These are phyloP conservation scores for Leucosticte australis DNA, from an alignment of 2,113 vertebrate species.

Conservation along the genomic window DNA sequence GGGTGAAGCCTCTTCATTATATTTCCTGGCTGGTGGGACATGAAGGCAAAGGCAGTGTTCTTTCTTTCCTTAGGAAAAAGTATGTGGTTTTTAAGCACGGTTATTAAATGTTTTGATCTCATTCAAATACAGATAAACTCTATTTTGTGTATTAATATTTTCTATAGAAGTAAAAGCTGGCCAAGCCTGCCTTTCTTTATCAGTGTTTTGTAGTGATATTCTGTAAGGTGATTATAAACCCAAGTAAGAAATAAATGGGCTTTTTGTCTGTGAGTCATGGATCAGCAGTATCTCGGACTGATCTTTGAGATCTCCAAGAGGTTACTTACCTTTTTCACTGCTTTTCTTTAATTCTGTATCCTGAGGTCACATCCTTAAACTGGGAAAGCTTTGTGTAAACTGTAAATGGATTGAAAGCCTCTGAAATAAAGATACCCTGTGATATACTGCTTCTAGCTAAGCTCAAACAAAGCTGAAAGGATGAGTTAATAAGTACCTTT, in stretches of 20 bases:
- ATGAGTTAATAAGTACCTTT: not conserved
- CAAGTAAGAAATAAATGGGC: not conserved
- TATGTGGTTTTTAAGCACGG: slow-evolving; percentile 65
- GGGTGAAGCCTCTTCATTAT: slow-evolving; percentile 96
- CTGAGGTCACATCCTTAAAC: not conserved
- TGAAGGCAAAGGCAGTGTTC: slow-evolving; percentile 93
- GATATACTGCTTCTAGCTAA: not conserved
- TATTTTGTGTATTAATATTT: not conserved
- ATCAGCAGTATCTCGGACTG: not conserved
- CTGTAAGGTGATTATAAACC: not conserved
- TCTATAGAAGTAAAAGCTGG: not conserved
- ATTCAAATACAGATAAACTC: not conserved
- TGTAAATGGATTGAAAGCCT: not conserved
- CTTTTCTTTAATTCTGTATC: not conserved
- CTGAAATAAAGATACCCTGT: not conserved
- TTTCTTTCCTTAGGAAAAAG: slow-evolving; percentile 92
- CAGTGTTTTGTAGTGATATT: not conserved
- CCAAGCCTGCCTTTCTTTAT: not conserved
- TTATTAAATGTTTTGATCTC: not conserved
- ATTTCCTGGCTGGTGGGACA: slow-evolving; percentile 97
- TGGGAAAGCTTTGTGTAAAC: not conserved
- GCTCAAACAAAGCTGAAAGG: not conserved
- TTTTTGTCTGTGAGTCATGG: not conserved
- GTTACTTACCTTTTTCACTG: not conserved
- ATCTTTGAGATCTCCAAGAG: not conserved